These are phyloP conservation scores for Plebejus argus DNA, from an alignment of 2,888 invertebrate genomes.

Conservation along the genomic window DNA sequence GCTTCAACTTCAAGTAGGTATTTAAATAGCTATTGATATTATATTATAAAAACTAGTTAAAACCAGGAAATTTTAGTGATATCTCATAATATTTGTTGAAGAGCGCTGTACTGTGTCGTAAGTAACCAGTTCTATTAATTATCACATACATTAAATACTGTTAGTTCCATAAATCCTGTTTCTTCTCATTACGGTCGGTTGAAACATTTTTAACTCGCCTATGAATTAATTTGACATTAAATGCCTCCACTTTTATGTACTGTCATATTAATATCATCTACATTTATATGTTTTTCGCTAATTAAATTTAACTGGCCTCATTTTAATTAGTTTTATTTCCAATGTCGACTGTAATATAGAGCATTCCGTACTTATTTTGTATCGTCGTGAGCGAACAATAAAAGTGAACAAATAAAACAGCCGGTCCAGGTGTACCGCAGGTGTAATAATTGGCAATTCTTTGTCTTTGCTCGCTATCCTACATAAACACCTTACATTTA, in stretches of 20 bases:
- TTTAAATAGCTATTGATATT: background rate
- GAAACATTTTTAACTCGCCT: conserved; percentile 2
- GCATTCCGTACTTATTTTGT: conserved; percentile 53
- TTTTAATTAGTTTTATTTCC: conserved; percentile 31
- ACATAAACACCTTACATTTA: conserved; percentile 58
- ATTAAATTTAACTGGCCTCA: background rate
- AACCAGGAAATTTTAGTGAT: conserved; percentile 21
- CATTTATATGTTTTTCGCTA: background rate
- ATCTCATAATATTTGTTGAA: conserved; percentile 28
- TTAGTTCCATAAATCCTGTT: conserved; percentile 31
- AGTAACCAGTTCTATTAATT: conserved; percentile 31
- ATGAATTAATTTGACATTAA: background rate
- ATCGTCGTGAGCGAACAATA: conserved; percentile 71
- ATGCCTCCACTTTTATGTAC: conserved; percentile 9
- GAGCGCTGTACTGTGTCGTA: conserved; percentile 1
- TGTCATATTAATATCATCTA: conserved; percentile 6
- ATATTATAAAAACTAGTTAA: background rate
- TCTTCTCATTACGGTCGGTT: conserved; percentile 19
- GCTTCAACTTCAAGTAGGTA: background rate
- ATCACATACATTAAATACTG: conserved; percentile 29
- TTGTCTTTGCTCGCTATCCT: conserved; percentile 70
- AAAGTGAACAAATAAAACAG: conserved; percentile 80
- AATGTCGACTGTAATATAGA: conserved; percentile 39
- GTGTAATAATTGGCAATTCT: conserved; percentile 80
- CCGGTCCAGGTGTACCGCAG: conserved; percentile 77